phyloP scores from a whole-genome alignment of 2,113 vertebrate genomes.

The Sylvicapra grimmia region DNA sequence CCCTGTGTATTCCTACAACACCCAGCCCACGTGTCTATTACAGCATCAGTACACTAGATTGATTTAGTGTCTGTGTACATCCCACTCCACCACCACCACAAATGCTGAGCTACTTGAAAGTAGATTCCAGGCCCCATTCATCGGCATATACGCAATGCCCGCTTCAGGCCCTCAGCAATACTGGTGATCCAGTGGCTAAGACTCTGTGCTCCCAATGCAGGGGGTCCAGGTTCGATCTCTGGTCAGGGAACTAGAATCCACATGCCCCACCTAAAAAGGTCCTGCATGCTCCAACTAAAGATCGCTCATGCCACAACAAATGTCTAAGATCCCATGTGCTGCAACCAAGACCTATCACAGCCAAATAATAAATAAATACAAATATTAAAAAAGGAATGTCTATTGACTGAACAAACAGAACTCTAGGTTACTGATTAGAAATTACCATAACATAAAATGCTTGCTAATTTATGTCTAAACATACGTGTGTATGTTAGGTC shows the following conservation, averaged over 20 bases:
- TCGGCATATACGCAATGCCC: neutral
- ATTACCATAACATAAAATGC: neutral
- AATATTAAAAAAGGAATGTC: neutral
- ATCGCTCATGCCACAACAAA: neutral
- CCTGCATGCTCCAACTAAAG: neutral
- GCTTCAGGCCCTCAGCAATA: neutral
- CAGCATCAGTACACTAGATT: neutral
- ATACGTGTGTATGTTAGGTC: neutral
- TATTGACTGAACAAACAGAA: neutral
- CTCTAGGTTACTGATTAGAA: neutral
- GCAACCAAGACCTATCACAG: neutral
- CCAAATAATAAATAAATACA: neutral
- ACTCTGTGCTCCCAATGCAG: neutral
- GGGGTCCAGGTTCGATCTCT: neutral
- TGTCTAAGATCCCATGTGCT: neutral
- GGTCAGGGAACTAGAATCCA: neutral
- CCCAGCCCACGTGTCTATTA: neutral
- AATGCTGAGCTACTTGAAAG: neutral
- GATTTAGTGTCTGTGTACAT: neutral
- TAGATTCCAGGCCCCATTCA: neutral
- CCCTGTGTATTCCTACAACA: neutral
- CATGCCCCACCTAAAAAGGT: neutral
- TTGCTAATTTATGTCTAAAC: neutral
- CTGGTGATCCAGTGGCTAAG: neutral
- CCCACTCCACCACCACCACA: neutral